Percentiles rank a stretch among this genome's conserved stretches.
Evolutionary conservation across 1,140 invertebrate species (phyloP).

Genomic region (Heliconius congener): DNA sequence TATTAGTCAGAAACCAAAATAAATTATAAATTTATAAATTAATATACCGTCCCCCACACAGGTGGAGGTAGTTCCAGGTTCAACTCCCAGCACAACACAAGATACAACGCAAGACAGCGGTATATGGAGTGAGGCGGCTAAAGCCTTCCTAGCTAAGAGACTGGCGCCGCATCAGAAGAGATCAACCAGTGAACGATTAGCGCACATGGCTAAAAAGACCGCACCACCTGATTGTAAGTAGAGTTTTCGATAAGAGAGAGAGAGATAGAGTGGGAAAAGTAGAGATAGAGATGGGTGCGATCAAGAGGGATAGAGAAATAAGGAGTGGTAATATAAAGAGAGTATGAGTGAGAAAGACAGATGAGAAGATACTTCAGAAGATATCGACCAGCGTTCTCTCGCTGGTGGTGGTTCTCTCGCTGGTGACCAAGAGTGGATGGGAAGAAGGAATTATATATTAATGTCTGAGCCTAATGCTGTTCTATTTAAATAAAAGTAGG

Average conservation of each 20-base stretch:
- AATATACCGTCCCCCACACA: constrained; percentile 16
- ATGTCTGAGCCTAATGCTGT: too few species aligned
- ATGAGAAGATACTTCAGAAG: constrained; percentile 30
- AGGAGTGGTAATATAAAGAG: neutral
- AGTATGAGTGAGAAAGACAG: too few species aligned
- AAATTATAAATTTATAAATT: neutral
- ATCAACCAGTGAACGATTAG: constrained; percentile 49
- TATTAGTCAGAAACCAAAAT: too few species aligned
- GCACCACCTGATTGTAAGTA: constrained; percentile 53
- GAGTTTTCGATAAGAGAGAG: neutral
- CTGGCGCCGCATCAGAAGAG: constrained; percentile 52
- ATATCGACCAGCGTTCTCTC: constrained; percentile 41
- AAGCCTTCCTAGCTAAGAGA: constrained; percentile 48
- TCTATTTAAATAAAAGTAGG: too few species aligned
- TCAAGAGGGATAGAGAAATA: neutral
- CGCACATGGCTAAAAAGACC: constrained; percentile 53
- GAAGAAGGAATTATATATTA: neutral
- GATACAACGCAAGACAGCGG: constrained; percentile 15
- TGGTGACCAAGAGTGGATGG: constrained; percentile 38
- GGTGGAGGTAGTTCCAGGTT: constrained; percentile 54
- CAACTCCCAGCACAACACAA: constrained; percentile 6
- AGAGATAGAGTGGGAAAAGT: neutral
- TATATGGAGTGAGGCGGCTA: constrained; percentile 46
- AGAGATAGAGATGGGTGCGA: neutral
- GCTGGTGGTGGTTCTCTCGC: too few species aligned